Evolutionary conservation across 2,797 vertebrate species (phyloP), one percentile per base, ranked within the genome.

Genomic region (Melopsittacus undulatus): DNA sequence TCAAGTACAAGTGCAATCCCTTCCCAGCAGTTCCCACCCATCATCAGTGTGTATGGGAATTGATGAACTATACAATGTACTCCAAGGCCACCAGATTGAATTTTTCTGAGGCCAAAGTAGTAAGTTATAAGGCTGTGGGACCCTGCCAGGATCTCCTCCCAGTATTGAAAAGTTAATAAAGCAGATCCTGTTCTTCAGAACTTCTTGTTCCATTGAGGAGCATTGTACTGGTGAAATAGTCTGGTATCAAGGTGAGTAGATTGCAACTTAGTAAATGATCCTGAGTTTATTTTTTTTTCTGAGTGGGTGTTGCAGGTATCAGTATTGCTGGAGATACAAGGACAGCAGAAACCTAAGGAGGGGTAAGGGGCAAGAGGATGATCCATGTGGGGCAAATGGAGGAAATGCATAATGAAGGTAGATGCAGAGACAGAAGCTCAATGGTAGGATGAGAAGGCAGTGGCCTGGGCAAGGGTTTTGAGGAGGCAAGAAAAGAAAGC

Each of bases 231-330:
- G 15, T 70, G 51, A 87, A 34, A 12, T 79, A 6, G 7, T 78
- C 21, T 17, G 36, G 12, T 79, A n/a, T 20, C 38, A 59, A 70
- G 18, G 16, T 43, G 27, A 89, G 13, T 5, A 76, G 46, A 20
- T 7, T 32, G 15, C 2, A 1, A 46, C 15, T 87, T 77, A 1
- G 1, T 54, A 40, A 26, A 5, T 66, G 6, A 27, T 59, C 24
- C 9, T 54, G 30, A 45, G 22, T 66, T 69, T 85, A 8, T 72
- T 52, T 6, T 62, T 62, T 30, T 52, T 75, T 87, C 13, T 10
- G n/a, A 0, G 0, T 51, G 8, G 3, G 8, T 79, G 20, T 63
- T 84, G 26, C 24, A 61, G 51, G 89, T 84, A 40, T 63, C 4
- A 11, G 0, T 52, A 48, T 56, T 87, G 17, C 17, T 38, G 29